Percentiles rank a stretch among this genome's conserved stretches.
These are phyloP conservation scores for Cistogaster globosa DNA, from an alignment of 2,888 invertebrate species.

Conservation along the genomic window DNA sequence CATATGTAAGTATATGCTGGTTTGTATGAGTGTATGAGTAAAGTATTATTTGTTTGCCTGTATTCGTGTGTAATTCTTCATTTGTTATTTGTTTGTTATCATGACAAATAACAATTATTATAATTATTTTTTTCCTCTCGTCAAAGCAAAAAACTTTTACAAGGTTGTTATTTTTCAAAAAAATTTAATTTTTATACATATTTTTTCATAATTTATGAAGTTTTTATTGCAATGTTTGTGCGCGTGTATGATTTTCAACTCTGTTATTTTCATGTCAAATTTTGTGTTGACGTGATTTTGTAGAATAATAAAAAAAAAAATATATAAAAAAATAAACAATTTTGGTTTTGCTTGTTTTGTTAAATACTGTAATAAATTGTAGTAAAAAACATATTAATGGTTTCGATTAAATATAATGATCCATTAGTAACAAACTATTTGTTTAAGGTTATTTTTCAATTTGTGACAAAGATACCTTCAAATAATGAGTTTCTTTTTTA, in stretches of 20 bases:
- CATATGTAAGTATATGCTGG: too few relatives aligned
- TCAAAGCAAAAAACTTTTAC: conserved; percentile 29
- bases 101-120: conserved; percentile 69
- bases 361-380: conserved; percentile 9
- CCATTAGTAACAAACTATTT: too few relatives aligned
- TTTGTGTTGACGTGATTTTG: conserved; percentile 63
- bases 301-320: conserved; percentile 34
- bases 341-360: conserved; percentile 25
- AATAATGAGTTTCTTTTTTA: too few relatives aligned
- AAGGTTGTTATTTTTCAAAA: conserved; percentile 50
- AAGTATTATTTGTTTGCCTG: conserved; percentile 18
- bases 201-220: conserved; percentile 55
- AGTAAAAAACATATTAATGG: not conserved
- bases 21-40: not conserved
- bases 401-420: too few relatives aligned
- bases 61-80: conserved; percentile 39
- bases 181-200: conserved; percentile 38
- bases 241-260: conserved; percentile 7
- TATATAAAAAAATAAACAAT: not conserved
- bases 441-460: too few relatives aligned
- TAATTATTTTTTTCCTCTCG: conserved; percentile 30
- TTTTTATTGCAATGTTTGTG: not conserved
- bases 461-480: too few relatives aligned
- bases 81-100: conserved; percentile 55
- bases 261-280: conserved; percentile 54